phyloP scores from a whole-genome alignment of 2,888 invertebrate genomes.

The Scaeva pyrastri region DNA sequence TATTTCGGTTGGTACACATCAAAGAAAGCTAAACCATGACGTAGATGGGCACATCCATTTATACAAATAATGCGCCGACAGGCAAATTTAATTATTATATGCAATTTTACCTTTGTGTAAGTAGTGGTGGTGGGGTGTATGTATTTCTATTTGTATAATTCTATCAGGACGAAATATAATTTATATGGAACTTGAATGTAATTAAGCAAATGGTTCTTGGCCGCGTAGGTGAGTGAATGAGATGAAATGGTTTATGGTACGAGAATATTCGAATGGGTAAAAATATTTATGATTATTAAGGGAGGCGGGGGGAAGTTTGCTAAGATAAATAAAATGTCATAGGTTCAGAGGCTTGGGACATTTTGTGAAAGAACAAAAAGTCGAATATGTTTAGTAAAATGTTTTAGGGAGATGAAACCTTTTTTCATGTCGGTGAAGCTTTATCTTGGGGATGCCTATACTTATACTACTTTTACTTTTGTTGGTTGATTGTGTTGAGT shows the following conservation, averaged over 20 bases:
- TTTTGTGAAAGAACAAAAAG: conserved; percentile 6
- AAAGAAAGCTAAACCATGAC: conserved; percentile 42
- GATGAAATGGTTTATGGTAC: neutral
- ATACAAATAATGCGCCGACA: conserved; percentile 47
- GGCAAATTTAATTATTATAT: conserved; percentile 53
- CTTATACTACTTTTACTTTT: too few relatives aligned
- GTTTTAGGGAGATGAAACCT: neutral
- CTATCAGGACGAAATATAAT: neutral
- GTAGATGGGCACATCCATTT: conserved; percentile 19
- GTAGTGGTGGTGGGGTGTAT: too few relatives aligned
- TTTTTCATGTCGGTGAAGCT: neutral
- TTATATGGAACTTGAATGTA: conserved; percentile 53
- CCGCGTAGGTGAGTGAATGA: conserved; percentile 33
- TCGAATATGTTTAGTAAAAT: neutral
- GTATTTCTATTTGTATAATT: neutral
- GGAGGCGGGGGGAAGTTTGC: neutral
- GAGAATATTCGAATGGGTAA: conserved; percentile 25
- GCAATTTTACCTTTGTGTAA: neutral
- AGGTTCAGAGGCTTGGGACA: neutral
- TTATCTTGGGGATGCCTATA: neutral
- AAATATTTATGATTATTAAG: conserved; percentile 3
- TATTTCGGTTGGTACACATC: neutral
- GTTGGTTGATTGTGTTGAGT: too few relatives aligned
- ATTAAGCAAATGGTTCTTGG: conserved; percentile 64
- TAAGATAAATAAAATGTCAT: neutral